A percentile compares a stretch with the other conserved stretches of the same genome.
These are phyloP conservation scores for Leuciscus waleckii DNA, from an alignment of 2,797 vertebrate species.

Conservation along the genomic window DNA sequence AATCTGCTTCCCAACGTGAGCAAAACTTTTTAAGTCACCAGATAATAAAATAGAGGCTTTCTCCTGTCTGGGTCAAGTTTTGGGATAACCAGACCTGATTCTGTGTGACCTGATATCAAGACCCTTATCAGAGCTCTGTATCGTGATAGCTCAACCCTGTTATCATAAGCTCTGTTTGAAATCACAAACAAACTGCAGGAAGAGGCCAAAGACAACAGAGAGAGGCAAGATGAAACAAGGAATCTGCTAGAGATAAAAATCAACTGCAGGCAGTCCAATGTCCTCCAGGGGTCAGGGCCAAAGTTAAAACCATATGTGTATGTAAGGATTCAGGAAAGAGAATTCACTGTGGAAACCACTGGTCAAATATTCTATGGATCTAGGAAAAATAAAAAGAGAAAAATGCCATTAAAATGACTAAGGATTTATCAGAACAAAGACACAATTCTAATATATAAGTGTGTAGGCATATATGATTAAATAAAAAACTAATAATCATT, in stretches of 20 bases:
- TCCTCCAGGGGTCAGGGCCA: constrained; percentile 44
- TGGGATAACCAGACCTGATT: constrained; percentile 42
- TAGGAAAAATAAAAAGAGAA: too few relatives aligned
- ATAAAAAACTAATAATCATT: not conserved
- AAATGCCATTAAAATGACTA: not conserved
- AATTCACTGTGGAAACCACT: not conserved
- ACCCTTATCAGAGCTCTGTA: constrained; percentile 39
- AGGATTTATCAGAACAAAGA: not conserved
- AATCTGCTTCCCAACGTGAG: constrained; percentile 37
- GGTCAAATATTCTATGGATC: not conserved
- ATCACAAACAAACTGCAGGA: constrained; percentile 54
- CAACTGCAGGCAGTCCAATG: constrained; percentile 27
- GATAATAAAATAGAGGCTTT: constrained; percentile 37
- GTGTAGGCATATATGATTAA: not conserved
- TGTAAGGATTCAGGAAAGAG: constrained; percentile 22
- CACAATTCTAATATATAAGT: too few relatives aligned
- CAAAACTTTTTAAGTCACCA: not conserved
- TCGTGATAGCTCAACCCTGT: constrained; percentile 50
- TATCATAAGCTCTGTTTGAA: constrained; percentile 58
- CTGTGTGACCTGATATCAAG: constrained; percentile 47
- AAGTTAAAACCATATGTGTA: constrained; percentile 47
- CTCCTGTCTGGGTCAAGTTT: constrained; percentile 24
- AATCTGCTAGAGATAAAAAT: constrained; percentile 46
- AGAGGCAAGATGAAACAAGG: constrained; percentile 49
- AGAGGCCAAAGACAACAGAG: constrained; percentile 55